Conservation (phyloP, 2,888 invertebrate genomes). For the Tiphia femorata region DNA sequence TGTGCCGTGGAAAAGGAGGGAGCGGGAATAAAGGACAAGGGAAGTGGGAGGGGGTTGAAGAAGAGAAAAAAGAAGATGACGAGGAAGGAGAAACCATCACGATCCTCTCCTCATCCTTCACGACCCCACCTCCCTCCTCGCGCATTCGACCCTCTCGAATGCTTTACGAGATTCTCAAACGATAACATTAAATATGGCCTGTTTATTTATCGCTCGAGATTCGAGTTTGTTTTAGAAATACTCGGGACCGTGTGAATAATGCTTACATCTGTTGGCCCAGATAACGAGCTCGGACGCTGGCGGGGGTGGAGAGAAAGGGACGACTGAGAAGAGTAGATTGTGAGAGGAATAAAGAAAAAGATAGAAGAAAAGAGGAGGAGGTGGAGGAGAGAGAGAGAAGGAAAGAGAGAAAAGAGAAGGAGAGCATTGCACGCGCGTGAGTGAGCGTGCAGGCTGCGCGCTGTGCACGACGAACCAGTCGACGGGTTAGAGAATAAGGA, state of each 20-base stretch:
- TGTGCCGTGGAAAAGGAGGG: background rate
- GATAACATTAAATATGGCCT: slow-evolving; percentile 41
- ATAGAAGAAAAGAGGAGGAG: slow-evolving; percentile 19
- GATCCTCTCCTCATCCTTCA: background rate
- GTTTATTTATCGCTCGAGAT: slow-evolving; percentile 38
- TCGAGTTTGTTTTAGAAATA: slow-evolving; percentile 40
- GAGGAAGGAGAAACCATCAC: slow-evolving; percentile 20
- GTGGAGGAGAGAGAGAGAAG: background rate
- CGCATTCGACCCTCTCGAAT: no score
- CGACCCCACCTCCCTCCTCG: no score
- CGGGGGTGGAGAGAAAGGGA: no score
- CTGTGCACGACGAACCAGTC: no score
- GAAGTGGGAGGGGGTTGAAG: background rate
- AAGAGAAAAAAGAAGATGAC: background rate
- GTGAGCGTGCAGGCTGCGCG: no score
- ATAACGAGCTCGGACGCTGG: slow-evolving; percentile 52
- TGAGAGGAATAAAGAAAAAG: slow-evolving; percentile 14
- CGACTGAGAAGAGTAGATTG: slow-evolving; percentile 4
- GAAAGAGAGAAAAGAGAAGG: background rate
- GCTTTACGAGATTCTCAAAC: slow-evolving; percentile 40
- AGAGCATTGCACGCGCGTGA: background rate
- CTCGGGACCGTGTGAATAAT: slow-evolving; percentile 44
- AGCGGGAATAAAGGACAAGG: background rate
- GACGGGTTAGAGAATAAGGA: no score
- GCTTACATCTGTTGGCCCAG: slow-evolving; percentile 51